Base-by-base conservation (phyloP, 2,113 vertebrate genomes). In the Macrotis lagotis region DNA sequence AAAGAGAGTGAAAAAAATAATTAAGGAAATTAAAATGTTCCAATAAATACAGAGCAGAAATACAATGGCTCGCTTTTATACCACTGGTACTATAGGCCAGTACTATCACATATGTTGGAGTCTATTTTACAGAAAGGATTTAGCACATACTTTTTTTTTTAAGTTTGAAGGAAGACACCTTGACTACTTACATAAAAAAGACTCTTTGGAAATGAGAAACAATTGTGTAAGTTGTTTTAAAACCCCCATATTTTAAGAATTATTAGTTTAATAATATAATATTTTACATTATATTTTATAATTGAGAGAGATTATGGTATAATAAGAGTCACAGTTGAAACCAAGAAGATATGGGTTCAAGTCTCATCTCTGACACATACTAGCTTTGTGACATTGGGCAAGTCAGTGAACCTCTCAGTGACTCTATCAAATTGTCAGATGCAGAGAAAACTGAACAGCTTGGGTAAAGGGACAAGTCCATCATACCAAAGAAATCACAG, bases 1-100 rank as follows among this genome's bases (percentile, higher is more conserved):
- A 93, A 5, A n/a, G 95, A 95, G 12, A 91, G 83, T 91, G n/a
- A 93, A 97, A 94, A n/a, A 48, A 91, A 14, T 66, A 95, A 53
- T 93, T 92, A 88, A 92, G 90, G 50, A 96, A 12, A 0, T 0
- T 7, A 8, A 95, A 95, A 48, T 25, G 25, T 89, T 95, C n/a
- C 26, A 92, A 91, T 91, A 95, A 51, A 93, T 91, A 95, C 95
- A 59, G 53, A 52, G 2, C 22, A 8, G 47, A 93, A 93, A 93
- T 4, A 89, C 8, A 92, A 44, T 24, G 66, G 66, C 19, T 83
- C 66, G 16, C n/a, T 44, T 44, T 44, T 83, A 83, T 83, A 24
- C n/a, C 19, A n/a, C 66, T 44, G n/a, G 19, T 44, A 83, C n/a
- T 44, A 22, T 83, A 83, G n/a, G 66, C 66, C 44, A 83, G 44